Conservation (phyloP, 2,888 invertebrate genomes). For the Scaptodrosophila latifasciaeformis region DNA sequence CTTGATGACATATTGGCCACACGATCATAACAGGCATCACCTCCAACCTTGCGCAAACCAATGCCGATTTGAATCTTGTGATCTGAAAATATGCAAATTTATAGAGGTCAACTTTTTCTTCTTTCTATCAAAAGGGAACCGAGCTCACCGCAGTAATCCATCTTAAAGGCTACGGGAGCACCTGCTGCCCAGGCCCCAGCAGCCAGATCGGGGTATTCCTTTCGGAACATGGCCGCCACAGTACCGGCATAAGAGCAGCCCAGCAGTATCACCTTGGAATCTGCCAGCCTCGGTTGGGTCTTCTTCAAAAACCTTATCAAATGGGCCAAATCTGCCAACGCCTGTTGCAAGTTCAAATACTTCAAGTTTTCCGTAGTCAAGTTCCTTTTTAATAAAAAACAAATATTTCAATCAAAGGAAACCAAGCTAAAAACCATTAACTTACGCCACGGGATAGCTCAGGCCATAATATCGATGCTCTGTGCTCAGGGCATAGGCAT, state of each 20-base stretch:
- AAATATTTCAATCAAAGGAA: background rate
- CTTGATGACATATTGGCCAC: background rate
- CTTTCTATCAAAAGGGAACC: too few species aligned
- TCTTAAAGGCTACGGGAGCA: slow-evolving; percentile 78
- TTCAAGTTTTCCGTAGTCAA: slow-evolving; percentile 77
- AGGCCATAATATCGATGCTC: slow-evolving; percentile 87
- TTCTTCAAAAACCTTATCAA: slow-evolving; percentile 77
- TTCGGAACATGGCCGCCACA: slow-evolving; percentile 80
- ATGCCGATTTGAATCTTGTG: background rate
- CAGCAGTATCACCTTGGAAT: slow-evolving; percentile 75
- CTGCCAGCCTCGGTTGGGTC: slow-evolving; percentile 37
- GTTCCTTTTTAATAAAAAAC: slow-evolving; percentile 72
- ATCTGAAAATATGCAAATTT: too few species aligned
- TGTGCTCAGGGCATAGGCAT: slow-evolving; percentile 81
- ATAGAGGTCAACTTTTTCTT: too few species aligned
- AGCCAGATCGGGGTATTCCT: slow-evolving; percentile 78
- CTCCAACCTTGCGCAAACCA: slow-evolving; percentile 8
- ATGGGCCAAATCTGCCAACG: slow-evolving; percentile 79
- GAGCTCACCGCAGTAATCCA: background rate
- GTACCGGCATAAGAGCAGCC: slow-evolving; percentile 81
- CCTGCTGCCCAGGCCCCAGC: slow-evolving; percentile 78
- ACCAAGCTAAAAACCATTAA: slow-evolving; percentile 38
- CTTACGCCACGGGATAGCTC: too few species aligned
- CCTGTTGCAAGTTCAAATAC: slow-evolving; percentile 79
- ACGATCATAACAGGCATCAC: slow-evolving; percentile 12